Evolutionary conservation across 2,888 invertebrate species (phyloP).

Genomic region (Rotaria socialis): DNA sequence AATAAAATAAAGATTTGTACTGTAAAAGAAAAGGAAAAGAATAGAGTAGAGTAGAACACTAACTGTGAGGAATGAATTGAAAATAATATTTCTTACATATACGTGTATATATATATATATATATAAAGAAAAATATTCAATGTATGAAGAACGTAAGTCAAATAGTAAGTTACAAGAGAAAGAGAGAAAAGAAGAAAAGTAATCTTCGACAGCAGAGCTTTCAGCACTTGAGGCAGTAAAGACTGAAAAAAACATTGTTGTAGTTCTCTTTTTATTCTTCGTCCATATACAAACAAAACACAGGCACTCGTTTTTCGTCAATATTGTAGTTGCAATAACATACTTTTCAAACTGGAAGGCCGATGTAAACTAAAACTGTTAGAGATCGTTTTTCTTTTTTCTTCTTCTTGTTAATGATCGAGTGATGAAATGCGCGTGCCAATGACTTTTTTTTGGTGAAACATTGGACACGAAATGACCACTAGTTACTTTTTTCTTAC

Average conservation of each 20-base stretch:
- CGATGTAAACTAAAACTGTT: no score
- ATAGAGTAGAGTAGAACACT: neutral
- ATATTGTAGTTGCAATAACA: neutral
- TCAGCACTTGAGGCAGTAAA: neutral
- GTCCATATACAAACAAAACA: slow-evolving; percentile 5
- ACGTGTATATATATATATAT: no score
- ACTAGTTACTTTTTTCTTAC: neutral
- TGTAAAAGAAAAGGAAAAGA: neutral
- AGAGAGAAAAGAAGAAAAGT: neutral
- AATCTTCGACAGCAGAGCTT: neutral
- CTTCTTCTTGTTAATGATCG: neutral
- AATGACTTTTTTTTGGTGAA: neutral
- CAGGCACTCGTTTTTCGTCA: neutral
- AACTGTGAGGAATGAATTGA: neutral
- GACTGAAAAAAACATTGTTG: neutral
- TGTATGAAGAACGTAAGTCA: neutral
- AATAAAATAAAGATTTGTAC: neutral
- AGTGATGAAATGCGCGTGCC: neutral
- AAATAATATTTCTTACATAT: neutral
- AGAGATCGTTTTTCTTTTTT: neutral
- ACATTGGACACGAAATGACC: neutral
- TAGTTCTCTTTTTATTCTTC: neutral
- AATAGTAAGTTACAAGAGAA: neutral
- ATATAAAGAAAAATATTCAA: neutral
- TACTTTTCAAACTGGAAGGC: no score